Conservation (phyloP, 2,113 vertebrate species). For the Peromyscus polionotus region DNA sequence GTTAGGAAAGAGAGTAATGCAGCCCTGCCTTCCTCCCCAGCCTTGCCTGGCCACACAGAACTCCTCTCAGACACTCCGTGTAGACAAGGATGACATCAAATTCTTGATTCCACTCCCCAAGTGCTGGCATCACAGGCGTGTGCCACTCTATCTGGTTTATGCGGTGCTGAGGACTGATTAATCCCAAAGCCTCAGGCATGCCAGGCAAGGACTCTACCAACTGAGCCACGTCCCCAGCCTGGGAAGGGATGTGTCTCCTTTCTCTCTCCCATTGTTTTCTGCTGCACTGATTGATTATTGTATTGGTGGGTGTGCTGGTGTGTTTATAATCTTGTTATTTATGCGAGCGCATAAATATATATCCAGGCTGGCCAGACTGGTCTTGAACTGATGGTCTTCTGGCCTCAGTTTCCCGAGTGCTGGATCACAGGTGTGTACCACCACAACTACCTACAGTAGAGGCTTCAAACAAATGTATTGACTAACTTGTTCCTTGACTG, state of each 20-base stretch:
- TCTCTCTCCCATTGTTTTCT: not conserved
- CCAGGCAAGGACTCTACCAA: too few relatives aligned
- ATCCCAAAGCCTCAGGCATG: not conserved
- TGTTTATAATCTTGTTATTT: not conserved
- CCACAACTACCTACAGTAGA: not conserved
- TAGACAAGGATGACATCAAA: not conserved
- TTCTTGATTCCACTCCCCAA: not conserved
- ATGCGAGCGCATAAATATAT: not conserved
- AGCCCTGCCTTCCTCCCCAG: accelerated
- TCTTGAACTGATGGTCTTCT: not conserved
- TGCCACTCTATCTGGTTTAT: not conserved
- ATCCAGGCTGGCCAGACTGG: not conserved
- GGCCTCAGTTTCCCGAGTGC: not conserved
- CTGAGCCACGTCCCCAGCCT: not conserved
- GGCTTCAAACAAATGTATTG: not conserved
- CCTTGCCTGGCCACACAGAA: not conserved
- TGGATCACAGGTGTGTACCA: not conserved
- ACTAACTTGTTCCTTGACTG: not conserved
- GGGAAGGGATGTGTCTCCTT: not conserved
- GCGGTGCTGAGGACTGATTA: not conserved
- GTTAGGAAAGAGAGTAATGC: not conserved
- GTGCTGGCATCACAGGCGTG: not conserved
- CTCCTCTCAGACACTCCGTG: not conserved
- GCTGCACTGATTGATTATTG: not conserved
- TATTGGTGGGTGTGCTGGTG: not conserved